Base-by-base conservation (phyloP, 2,797 vertebrate genomes). In the Sitta carolinensis region DNA sequence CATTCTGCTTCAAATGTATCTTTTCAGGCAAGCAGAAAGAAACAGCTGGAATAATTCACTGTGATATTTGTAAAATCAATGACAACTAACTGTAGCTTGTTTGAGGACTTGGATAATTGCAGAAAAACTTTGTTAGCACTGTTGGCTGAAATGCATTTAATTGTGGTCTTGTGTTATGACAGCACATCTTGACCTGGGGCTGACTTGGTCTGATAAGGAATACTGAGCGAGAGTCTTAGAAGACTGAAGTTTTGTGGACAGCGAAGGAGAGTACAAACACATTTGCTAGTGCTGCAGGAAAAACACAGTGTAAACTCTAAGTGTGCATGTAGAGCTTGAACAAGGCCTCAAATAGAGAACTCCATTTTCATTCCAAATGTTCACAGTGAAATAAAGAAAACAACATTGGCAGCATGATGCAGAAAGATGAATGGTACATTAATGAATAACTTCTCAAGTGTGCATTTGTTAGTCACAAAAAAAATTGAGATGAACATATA, bases 1-100 rank as follows among this genome's bases (percentile, higher is more conserved):
- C 95, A 93, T 97, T 96, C 95, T 94, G 93, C 86, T 92, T 95
- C 83, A 48, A 76, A 90, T 68, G 9, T 95, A 86, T 96, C 90
- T 95, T 96, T 96, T 96, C 38, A 88, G 91, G 95, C 84, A 95
- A 92, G 90, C 75, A 95, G 77, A 70, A 76, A 34, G 34, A 30
- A 77, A 83, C 77, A 81, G 48, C 13, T 81, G 73, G 82, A 94
- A 93, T 95, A 93, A 96, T 82, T 96, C 64, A 50, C 91, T 82
- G 76, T 77, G 63, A 51, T 97, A 78, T 92, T 88, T 96, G 96
- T 70, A 87, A 94, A 97, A 96, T 94, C 86, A 70, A 29, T 70
- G 74, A 50, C 50, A 81, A 63, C 12, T 72, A 51, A 36, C 76
- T 43, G 16, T 83, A 66, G 94, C 57, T 94, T 93, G 80, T 94